These are phyloP conservation scores for Cnemophilus loriae DNA, from an alignment of 2,113 vertebrate species.

Conservation along the genomic window DNA sequence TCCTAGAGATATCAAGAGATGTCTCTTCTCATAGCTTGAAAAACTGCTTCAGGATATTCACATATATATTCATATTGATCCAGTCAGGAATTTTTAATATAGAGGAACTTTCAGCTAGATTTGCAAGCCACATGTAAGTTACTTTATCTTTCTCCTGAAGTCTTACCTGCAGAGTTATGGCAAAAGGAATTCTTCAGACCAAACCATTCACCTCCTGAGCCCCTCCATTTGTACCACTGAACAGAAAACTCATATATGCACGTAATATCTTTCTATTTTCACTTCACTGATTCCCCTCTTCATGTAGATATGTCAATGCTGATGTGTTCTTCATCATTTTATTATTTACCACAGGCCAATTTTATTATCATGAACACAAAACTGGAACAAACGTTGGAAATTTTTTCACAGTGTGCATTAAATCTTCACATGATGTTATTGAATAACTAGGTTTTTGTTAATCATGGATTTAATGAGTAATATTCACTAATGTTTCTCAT, in stretches of 20 bases:
- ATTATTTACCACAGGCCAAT: neutral
- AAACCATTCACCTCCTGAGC: neutral
- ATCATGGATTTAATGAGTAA: neutral
- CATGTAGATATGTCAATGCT: neutral
- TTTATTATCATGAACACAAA: neutral
- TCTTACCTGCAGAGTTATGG: neutral
- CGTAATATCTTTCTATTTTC: neutral
- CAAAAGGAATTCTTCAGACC: neutral
- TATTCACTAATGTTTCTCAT: neutral
- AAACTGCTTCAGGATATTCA: neutral
- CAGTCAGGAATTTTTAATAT: neutral
- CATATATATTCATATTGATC: neutral
- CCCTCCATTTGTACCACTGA: neutral
- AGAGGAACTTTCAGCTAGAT: neutral
- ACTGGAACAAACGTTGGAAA: neutral
- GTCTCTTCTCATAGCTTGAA: neutral
- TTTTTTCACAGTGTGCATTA: neutral
- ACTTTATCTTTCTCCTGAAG: neutral
- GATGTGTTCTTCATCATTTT: neutral
- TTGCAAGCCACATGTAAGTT: neutral
- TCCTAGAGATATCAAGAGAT: neutral
- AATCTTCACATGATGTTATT: neutral
- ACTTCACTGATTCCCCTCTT: neutral
- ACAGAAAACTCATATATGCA: neutral
- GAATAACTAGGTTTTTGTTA: neutral